Conservation (phyloP, 64 coral and sea anemone genomes). For the Porites australiensis region DNA sequence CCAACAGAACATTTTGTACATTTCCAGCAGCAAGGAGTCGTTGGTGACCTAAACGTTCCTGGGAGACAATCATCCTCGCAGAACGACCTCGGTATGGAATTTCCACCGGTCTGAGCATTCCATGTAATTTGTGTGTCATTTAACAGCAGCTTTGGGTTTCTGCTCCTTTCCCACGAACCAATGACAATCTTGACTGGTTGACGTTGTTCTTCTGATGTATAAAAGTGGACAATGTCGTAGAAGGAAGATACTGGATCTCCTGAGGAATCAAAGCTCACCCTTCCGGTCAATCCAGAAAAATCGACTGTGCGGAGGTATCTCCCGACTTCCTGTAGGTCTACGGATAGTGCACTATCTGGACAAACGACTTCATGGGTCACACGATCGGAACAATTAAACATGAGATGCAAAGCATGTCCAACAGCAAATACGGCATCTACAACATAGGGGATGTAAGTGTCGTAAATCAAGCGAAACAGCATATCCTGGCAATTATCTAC, state of each 20-base stretch:
- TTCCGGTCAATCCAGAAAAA: conserved; percentile 35
- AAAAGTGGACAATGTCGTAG: conserved; percentile 51
- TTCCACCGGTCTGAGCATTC: neutral
- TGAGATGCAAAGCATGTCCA: neutral
- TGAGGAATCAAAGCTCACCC: conserved; percentile 10
- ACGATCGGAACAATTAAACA: neutral
- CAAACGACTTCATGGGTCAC: neutral
- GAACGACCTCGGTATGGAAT: neutral
- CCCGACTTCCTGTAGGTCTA: neutral
- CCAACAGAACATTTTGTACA: neutral
- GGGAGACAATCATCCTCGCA: neutral
- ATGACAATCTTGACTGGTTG: conserved; percentile 7
- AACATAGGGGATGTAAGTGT: conserved; percentile 32
- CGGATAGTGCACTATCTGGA: too few species aligned
- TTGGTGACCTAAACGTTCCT: neutral
- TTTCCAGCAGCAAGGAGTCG: neutral
- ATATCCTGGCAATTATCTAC: neutral
- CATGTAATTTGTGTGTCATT: neutral
- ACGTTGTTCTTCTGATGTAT: neutral
- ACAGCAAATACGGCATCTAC: conserved; percentile 30
- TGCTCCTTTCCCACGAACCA: neutral
- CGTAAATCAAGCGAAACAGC: neutral
- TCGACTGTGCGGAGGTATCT: neutral
- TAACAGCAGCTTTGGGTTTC: neutral
- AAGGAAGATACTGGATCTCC: conserved; percentile 36